Conservation (phyloP, 2,888 invertebrate genomes). For the Apoda limacodes region DNA sequence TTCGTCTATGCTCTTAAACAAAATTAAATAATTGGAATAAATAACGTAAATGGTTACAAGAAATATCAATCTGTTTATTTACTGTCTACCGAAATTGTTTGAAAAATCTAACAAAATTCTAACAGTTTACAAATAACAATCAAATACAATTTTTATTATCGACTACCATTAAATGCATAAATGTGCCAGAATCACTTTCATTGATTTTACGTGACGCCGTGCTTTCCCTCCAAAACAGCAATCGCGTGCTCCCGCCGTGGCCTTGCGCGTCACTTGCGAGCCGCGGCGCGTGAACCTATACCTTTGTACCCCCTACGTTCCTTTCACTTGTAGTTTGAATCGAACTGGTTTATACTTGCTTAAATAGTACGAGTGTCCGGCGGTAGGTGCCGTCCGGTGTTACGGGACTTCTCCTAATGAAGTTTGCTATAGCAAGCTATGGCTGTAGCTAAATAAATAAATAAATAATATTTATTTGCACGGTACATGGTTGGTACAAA, state of each 20-base stretch:
- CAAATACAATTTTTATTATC: slow-evolving; percentile 2
- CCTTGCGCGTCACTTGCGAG: neutral
- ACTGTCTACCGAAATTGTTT: slow-evolving; percentile 2
- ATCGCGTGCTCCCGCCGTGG: slow-evolving; percentile 3
- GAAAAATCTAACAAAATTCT: slow-evolving; percentile 1
- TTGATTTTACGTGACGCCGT: slow-evolving; percentile 9
- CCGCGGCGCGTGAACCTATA: slow-evolving; percentile 1
- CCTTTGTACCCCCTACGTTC: slow-evolving; percentile 3
- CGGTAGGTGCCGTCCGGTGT: no score
- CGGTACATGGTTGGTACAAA: no score
- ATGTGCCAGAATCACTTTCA: slow-evolving; percentile 7
- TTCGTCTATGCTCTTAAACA: slow-evolving; percentile 2
- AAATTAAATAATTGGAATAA: slow-evolving; percentile 1
- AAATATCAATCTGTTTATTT: slow-evolving; percentile 1
- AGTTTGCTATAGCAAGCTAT: no score
- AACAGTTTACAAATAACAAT: slow-evolving; percentile 1
- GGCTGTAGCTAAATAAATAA: no score
- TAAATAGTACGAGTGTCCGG: no score
- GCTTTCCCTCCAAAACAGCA: slow-evolving; percentile 5
- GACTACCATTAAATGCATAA: neutral
- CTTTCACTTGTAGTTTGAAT: no score
- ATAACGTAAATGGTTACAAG: slow-evolving; percentile 1
- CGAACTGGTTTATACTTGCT: no score
- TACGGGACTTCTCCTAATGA: no score
- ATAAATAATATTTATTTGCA: no score